Evolutionary conservation across 2,113 vertebrate species (phyloP), one percentile per base, ranked within the genome.

Genomic region (Hippolais icterina): DNA sequence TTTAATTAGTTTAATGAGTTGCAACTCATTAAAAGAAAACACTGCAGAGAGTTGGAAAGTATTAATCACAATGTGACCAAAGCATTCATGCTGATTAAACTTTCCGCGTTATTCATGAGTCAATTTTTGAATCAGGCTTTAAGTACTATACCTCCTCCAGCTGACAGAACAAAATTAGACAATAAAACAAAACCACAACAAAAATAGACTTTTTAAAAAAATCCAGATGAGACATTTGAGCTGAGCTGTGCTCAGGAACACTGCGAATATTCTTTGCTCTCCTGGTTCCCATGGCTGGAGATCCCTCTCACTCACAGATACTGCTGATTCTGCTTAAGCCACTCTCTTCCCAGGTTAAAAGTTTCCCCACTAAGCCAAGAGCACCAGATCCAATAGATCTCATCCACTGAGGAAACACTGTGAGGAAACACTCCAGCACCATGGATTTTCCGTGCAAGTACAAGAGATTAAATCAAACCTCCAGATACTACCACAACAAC

Each of bases 401-500:
- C 35, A 70, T 15, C 72, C 35, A 42, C 8, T 18, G 15, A 81
- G 64, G 66, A 83, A 88, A 83, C 29, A 15, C 23, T 2, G 0
- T 9, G n/a, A n/a, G n/a, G n/a, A n/a, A n/a, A n/a, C n/a, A 11
- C 10, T 59, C 33, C 44, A 28, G 27, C 3, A 1, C 27, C 35
- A 31, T 18, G 10, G 54, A 49, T 89, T 96, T 92, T 94, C 82
- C 90, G 53, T 42, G 28, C 68, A 77, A 5, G 3, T 66, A 93
- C 29, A 75, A 94, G 81, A 56, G 76, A 89, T 63, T 90, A 89
- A 92, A 80, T 49, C 35, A 89, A 90, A 89, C 33, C 28, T 87
- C 64, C 49, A 74, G 47, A 87, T 77, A 71, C 3, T 60, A 50
- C 19, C 28, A 53, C 24, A 60, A 54, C 28, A 18, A 28, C 21